Conservation (phyloP, 2,797 vertebrate genomes). For the Spheniscus humboldti region DNA sequence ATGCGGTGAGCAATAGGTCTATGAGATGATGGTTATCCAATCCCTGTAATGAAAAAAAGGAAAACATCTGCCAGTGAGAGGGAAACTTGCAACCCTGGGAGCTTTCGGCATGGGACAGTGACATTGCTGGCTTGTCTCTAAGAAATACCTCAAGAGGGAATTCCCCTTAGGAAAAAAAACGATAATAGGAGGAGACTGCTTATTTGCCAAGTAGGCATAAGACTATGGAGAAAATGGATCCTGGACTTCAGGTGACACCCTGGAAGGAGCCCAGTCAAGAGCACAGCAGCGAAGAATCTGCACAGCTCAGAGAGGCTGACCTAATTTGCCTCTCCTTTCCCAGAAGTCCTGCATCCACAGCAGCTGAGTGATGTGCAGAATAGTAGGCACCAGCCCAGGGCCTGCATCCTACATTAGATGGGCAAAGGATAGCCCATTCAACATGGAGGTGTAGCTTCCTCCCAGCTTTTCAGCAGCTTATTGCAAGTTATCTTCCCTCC, state of each 20-base stretch:
- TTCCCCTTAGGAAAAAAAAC: not conserved
- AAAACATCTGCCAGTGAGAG: not conserved
- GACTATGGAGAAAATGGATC: not conserved
- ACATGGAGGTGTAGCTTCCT: not conserved
- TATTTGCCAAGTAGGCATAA: not conserved
- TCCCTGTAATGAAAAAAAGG: not conserved
- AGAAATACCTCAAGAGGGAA: not conserved
- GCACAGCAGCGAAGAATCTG: not conserved
- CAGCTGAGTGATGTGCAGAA: not conserved
- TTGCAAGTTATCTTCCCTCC: not conserved
- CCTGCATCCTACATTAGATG: not conserved
- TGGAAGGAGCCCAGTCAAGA: not conserved
- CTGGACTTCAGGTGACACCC: not conserved
- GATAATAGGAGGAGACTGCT: not conserved
- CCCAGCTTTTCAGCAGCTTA: not conserved
- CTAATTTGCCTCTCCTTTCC: not conserved
- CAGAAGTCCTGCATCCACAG: not conserved
- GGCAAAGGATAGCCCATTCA: not conserved
- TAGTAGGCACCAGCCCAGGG: not conserved
- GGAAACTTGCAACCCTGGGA: not conserved
- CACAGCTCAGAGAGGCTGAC: not conserved
- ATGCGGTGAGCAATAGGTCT: not conserved
- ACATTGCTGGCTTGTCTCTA: not conserved
- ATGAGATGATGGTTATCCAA: not conserved
- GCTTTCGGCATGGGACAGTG: not conserved